Percentiles rank a stretch among this genome's conserved stretches.
These are phyloP conservation scores for Episyrphus balteatus DNA, from an alignment of 1,140 invertebrate genomes.

Conservation along the genomic window DNA sequence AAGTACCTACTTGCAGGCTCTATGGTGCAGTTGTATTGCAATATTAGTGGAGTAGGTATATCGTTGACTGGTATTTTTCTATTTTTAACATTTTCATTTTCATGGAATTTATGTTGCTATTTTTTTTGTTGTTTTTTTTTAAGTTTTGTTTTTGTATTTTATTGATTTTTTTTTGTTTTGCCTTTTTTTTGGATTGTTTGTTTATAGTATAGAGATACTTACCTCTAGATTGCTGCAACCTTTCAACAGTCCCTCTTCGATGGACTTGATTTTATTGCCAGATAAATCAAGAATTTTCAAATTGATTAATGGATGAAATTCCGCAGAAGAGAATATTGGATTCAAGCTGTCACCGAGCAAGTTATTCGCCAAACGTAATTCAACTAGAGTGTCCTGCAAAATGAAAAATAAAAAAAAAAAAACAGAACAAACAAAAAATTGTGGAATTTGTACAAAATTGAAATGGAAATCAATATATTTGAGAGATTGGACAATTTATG, in stretches of 20 bases:
- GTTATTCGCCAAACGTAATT: constrained; percentile 66
- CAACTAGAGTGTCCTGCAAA: constrained; percentile 46
- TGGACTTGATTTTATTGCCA: constrained; percentile 62
- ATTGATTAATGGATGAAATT: constrained; percentile 62
- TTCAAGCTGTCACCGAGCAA: constrained; percentile 77
- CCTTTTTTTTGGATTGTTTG: background rate
- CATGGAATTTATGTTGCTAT: background rate
- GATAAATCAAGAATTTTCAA: constrained; percentile 66
- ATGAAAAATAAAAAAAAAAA: background rate
- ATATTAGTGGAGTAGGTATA: too few species aligned
- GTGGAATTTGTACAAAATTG: too few species aligned
- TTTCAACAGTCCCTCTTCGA: constrained; percentile 77
- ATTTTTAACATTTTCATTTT: too few species aligned
- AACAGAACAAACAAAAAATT: too few species aligned
- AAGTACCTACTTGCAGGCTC: too few species aligned
- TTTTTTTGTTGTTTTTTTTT: too few species aligned
- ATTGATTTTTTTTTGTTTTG: background rate
- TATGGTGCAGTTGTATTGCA: too few species aligned
- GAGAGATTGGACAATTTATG: too few species aligned
- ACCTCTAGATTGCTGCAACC: constrained; percentile 64
- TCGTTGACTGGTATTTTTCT: too few species aligned
- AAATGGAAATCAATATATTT: too few species aligned
- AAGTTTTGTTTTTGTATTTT: background rate
- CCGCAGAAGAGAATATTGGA: constrained; percentile 76
- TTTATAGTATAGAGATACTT: constrained; percentile 9